These are phyloP conservation scores for Falco columbarius DNA, from an alignment of 2,797 vertebrate species.

Conservation along the genomic window DNA sequence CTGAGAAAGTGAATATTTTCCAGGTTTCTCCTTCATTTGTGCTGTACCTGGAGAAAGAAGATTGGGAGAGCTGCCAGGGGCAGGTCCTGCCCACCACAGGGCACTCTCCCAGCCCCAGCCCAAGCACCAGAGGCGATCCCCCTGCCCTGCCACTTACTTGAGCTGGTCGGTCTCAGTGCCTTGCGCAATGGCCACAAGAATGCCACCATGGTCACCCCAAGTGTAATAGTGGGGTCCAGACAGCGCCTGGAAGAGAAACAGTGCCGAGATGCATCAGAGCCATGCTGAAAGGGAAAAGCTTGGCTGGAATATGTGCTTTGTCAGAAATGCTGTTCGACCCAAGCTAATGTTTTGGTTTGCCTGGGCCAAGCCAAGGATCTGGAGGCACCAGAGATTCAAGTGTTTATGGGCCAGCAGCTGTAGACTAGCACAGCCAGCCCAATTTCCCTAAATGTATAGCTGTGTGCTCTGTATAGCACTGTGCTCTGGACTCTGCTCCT, in stretches of 20 bases:
- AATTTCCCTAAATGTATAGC: fast-evolving
- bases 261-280: not conserved
- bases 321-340: not conserved
- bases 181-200: constrained; percentile 92
- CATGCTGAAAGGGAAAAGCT: not conserved
- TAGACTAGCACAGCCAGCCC: not conserved
- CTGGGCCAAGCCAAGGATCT: not conserved
- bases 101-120: not conserved
- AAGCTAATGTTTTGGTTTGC: fast-evolving
- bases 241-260: constrained; percentile 81
- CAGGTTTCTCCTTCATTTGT: constrained; percentile 98
- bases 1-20: constrained; percentile 88
- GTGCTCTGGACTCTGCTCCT: not conserved
- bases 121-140: not conserved
- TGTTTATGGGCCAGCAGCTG: not conserved
- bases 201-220: constrained; percentile 96
- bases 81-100: not conserved
- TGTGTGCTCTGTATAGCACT: not conserved
- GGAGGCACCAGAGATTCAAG: not conserved
- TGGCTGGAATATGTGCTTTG: not conserved
- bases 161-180: constrained; percentile 88
- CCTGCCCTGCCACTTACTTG: constrained; percentile 82
- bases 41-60: constrained; percentile 84
- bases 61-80: not conserved
- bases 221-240: constrained; percentile 95